Evolutionary conservation across 2,113 vertebrate species (phyloP).

Genomic region (Gasterosteus aculeatus): DNA sequence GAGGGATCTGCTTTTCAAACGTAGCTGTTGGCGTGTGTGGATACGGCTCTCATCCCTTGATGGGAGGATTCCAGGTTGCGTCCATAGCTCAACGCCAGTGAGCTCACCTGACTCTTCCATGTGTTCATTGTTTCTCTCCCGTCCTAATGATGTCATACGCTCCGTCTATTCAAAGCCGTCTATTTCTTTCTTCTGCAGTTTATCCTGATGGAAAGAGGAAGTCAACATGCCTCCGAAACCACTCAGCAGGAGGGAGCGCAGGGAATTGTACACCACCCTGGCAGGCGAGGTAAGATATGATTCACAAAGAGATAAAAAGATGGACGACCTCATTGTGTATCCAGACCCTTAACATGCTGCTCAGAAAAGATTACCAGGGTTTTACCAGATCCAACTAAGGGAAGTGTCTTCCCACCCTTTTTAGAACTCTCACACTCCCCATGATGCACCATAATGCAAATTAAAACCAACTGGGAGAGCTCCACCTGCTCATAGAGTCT

Average conservation of each 20-base stretch:
- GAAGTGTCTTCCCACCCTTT: too few relatives aligned
- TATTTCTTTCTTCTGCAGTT: slow-evolving; percentile 18
- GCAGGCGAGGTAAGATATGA: slow-evolving; percentile 54
- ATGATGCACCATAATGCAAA: neutral
- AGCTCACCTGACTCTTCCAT: neutral
- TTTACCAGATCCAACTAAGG: neutral
- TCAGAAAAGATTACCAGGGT: neutral
- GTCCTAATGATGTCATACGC: neutral
- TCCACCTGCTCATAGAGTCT: neutral
- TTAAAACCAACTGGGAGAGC: neutral
- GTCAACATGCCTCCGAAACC: slow-evolving; percentile 48
- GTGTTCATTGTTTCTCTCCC: neutral
- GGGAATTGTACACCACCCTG: slow-evolving; percentile 28
- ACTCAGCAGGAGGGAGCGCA: slow-evolving; percentile 23
- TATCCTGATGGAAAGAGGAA: neutral
- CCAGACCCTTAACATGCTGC: neutral
- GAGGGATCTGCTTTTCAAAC: too few relatives aligned
- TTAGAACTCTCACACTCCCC: neutral
- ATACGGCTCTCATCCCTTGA: too few relatives aligned
- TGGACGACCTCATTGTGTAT: neutral
- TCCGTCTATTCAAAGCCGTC: neutral
- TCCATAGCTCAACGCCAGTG: too few relatives aligned
- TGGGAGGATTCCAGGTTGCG: too few relatives aligned
- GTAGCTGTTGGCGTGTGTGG: too few relatives aligned
- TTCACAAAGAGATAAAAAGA: neutral